Percentiles rank a stretch among this genome's conserved stretches.
phyloP scores from a whole-genome alignment of 2,797 vertebrate species.

The Sarcophilus harrisii region DNA sequence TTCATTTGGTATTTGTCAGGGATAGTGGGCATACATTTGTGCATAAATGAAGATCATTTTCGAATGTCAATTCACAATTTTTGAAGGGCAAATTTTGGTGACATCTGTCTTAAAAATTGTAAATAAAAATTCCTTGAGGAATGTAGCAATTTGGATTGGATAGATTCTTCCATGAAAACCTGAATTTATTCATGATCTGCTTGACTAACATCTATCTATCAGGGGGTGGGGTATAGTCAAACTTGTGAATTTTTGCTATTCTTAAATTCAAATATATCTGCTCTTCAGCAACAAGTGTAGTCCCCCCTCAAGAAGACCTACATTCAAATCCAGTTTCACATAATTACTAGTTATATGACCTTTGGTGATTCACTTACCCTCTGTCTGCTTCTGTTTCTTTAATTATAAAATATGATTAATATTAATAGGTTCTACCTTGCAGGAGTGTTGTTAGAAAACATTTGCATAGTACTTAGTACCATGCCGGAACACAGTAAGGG shows the following conservation, averaged over 20 bases:
- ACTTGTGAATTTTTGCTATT: background rate
- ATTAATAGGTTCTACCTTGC: background rate
- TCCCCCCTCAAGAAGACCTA: background rate
- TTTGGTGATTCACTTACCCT: background rate
- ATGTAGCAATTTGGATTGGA: background rate
- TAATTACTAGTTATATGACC: background rate
- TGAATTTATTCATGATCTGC: background rate
- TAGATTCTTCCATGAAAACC: background rate
- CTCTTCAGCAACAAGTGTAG: background rate
- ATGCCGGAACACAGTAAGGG: background rate
- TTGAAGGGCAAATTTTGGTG: background rate
- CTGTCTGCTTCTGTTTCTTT: background rate
- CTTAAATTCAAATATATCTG: background rate
- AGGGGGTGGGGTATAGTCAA: background rate
- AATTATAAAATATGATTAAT: background rate
- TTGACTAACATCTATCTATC: background rate
- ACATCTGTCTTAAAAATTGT: background rate
- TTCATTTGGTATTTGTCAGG: background rate
- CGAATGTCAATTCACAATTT: background rate
- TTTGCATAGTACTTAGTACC: background rate
- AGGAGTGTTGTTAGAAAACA: background rate
- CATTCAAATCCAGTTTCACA: background rate
- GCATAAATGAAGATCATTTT: background rate
- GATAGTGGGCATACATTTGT: background rate
- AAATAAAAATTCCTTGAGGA: background rate